phyloP scores from a whole-genome alignment of 2,888 invertebrate species.

The Tortrix viridana region DNA sequence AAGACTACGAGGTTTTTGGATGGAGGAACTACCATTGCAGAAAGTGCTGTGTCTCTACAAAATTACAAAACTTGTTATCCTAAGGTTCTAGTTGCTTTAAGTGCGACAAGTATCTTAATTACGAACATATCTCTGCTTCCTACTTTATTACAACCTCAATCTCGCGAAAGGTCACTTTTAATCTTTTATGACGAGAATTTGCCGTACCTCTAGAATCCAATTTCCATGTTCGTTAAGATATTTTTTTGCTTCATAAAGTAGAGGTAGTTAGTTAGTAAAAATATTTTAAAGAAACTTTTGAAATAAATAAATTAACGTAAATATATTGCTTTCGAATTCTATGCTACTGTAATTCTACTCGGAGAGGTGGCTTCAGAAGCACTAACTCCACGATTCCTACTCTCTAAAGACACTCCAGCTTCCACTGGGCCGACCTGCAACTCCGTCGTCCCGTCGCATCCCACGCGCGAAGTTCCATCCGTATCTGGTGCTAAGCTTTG shows the following conservation, averaged over 20 bases:
- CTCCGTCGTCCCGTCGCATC: neutral
- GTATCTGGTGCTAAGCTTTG: no score
- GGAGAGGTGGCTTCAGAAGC: neutral
- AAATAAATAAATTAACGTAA: neutral
- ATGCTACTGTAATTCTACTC: neutral
- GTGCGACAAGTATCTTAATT: no score
- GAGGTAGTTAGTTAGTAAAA: neutral
- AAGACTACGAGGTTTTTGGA: neutral
- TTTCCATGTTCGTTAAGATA: neutral
- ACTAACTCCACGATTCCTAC: neutral
- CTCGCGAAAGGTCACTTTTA: neutral
- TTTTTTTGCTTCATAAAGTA: neutral
- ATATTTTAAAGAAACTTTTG: neutral
- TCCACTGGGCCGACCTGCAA: neutral
- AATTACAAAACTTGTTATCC: constrained; percentile 14
- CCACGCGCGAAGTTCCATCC: no score
- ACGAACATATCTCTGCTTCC: no score
- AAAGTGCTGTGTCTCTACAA: constrained; percentile 6
- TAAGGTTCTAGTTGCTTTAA: neutral
- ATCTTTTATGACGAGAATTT: neutral
- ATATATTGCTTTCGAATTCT: constrained; percentile 4
- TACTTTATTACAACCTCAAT: neutral
- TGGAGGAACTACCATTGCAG: neutral
- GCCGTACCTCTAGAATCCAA: no score
- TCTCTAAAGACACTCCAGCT: neutral